Conservation (phyloP, 2,113 vertebrate species). For the Ciconia maguari region DNA sequence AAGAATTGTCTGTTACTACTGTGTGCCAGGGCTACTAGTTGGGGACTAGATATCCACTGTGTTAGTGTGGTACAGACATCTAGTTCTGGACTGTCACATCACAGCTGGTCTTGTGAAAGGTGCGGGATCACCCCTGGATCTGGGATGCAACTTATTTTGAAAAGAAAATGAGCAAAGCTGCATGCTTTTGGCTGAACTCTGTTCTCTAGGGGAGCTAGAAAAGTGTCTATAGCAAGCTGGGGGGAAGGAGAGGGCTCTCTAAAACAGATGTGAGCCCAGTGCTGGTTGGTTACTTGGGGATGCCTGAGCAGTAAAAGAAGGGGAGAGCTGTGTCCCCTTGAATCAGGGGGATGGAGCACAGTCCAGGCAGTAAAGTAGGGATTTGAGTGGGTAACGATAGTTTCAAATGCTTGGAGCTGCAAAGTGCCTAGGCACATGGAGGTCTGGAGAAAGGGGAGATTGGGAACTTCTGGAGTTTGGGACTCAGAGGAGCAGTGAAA, state of each 20-base stretch:
- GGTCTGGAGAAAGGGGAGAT: not conserved
- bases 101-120: not conserved
- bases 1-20: not conserved
- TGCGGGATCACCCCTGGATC: not conserved
- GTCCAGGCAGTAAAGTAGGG: not conserved
- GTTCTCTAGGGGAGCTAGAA: not conserved
- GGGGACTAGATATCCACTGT: not conserved
- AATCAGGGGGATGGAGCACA: not conserved
- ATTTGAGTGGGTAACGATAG: not conserved
- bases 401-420: not conserved
- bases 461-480: not conserved
- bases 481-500: not conserved
- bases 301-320: not conserved
- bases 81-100: not conserved
- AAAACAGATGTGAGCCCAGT: not conserved
- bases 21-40: not conserved
- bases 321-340: not conserved
- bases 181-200: not conserved
- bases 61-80: not conserved
- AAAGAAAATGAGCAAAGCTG: not conserved
- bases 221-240: not conserved
- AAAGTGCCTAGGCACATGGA: not conserved
- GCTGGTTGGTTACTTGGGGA: not conserved
- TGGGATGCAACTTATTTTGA: not conserved
- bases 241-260: not conserved